Percentiles rank a stretch among this genome's conserved stretches.
phyloP scores from a whole-genome alignment of 2,113 vertebrate genomes.

The Hyperopisus bebe region DNA sequence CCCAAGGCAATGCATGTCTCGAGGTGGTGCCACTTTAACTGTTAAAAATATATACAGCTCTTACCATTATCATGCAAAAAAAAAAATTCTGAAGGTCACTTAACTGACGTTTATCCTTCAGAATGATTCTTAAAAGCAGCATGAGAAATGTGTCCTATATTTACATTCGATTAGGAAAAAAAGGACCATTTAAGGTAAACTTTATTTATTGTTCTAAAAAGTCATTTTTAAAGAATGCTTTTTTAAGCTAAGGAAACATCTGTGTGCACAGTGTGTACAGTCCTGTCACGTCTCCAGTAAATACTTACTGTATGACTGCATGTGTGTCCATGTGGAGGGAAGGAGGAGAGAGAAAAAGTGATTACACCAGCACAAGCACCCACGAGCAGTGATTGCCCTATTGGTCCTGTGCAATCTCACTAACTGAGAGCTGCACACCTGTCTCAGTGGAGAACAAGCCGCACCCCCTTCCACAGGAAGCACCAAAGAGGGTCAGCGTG shows the following conservation, averaged over 20 bases:
- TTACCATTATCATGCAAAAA: not conserved
- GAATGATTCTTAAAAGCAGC: not conserved
- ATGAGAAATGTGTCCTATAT: not conserved
- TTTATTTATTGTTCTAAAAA: not conserved
- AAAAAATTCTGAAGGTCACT: not conserved
- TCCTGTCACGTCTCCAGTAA: not conserved
- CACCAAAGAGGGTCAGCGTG: slow-evolving; percentile 30
- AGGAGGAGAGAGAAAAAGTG: not conserved
- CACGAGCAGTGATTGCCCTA: slow-evolving; percentile 28
- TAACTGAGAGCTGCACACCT: slow-evolving; percentile 37
- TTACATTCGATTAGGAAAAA: not conserved
- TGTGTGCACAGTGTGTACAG: not conserved
- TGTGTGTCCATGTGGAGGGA: not conserved
- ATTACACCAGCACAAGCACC: not conserved
- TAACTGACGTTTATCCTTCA: not conserved
- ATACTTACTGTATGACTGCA: not conserved
- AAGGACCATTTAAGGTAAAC: not conserved
- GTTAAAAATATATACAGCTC: not conserved
- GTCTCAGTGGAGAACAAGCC: slow-evolving; percentile 36
- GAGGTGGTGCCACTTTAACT: not conserved
- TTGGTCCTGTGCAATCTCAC: slow-evolving; percentile 38
- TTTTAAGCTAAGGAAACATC: not conserved
- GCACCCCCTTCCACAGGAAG: slow-evolving; percentile 28
- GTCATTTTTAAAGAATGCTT: not conserved
- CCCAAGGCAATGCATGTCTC: not conserved